Evolutionary conservation across 2,797 vertebrate species (phyloP).

Genomic region (Rhodeus uyekii): DNA sequence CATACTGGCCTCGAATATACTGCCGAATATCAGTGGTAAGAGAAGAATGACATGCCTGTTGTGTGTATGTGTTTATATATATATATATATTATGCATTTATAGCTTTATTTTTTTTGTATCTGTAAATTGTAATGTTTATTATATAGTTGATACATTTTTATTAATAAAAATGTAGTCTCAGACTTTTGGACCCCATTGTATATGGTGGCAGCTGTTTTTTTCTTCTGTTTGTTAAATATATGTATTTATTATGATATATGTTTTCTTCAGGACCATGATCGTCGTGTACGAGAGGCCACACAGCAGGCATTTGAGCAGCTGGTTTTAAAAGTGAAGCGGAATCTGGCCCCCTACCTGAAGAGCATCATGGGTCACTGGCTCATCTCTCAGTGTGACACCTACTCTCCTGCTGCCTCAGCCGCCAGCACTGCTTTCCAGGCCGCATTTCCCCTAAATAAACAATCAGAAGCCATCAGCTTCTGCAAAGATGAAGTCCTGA

Average conservation of each 20-base stretch:
- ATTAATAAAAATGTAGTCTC: background rate
- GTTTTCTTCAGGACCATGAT: slow-evolving; percentile 85
- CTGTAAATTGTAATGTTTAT: background rate
- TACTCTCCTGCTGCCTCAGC: slow-evolving; percentile 91
- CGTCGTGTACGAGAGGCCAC: slow-evolving; percentile 94
- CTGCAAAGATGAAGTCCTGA: slow-evolving; percentile 94
- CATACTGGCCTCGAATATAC: slow-evolving; percentile 97
- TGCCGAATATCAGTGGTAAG: slow-evolving; percentile 94
- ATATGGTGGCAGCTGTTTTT: background rate
- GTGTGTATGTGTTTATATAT: background rate
- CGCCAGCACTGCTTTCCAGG: slow-evolving; percentile 88
- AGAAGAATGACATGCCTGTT: background rate
- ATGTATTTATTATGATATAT: background rate
- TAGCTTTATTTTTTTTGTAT: background rate
- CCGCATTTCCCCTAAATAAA: slow-evolving; percentile 90
- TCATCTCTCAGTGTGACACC: slow-evolving; percentile 93
- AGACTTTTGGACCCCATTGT: background rate
- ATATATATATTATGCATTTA: background rate
- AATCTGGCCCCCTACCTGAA: slow-evolving; percentile 94
- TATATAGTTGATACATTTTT: background rate
- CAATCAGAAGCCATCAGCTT: slow-evolving; percentile 93
- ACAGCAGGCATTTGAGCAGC: slow-evolving; percentile 92
- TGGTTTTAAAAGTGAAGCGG: slow-evolving; percentile 94
- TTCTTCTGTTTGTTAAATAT: too few species aligned
- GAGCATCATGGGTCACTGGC: slow-evolving; percentile 96